Conservation (phyloP, 2,888 invertebrate species). For the Lumbricus terrestris region DNA sequence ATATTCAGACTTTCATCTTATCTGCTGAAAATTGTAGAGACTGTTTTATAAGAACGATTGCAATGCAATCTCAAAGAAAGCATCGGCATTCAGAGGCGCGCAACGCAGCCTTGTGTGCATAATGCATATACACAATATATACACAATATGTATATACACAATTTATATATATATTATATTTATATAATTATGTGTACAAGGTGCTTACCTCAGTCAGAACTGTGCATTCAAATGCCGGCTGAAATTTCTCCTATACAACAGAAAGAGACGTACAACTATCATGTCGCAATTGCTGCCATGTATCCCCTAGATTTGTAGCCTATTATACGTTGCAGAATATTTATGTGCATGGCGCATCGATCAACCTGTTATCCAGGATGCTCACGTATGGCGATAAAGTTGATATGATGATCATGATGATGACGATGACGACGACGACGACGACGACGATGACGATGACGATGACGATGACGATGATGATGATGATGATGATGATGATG, state of each 20-base stretch:
- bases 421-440: neutral
- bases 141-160: too few species aligned
- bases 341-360: too few species aligned
- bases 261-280: neutral
- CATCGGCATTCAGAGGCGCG: neutral
- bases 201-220: too few species aligned
- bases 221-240: conserved; percentile 61
- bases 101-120: too few species aligned
- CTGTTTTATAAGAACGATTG: neutral
- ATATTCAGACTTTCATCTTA: too few species aligned
- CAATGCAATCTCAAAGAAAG: neutral
- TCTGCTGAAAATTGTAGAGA: neutral
- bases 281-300: neutral
- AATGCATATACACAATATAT: too few species aligned
- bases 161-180: too few species aligned
- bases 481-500: conserved; percentile 4
- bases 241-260: conserved; percentile 74
- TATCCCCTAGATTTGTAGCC: neutral
- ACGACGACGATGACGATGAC: neutral
- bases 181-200: too few species aligned
- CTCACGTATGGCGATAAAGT: neutral
- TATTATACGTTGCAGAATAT: neutral
- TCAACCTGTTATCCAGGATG: too few species aligned
- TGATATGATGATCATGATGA: conserved; percentile 9
- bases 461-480: neutral